Evolutionary conservation across 2,888 invertebrate genomes (phyloP), one percentile per base, ranked within the genome.

Genomic region (Caenorhabditis sinica): DNA sequence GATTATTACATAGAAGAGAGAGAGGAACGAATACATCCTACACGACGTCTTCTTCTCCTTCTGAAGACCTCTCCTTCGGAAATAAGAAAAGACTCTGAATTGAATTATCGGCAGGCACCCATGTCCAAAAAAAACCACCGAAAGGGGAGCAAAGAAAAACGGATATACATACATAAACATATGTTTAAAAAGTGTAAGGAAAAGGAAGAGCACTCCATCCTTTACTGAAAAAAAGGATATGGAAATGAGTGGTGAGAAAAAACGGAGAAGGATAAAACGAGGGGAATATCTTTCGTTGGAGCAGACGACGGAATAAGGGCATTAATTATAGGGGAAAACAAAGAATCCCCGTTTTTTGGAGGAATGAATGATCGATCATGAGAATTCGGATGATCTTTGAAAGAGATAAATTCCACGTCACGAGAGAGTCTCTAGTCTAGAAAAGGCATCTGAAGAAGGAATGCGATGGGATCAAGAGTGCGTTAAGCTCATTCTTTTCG

Each of bases 161-260:
- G 61, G 51, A 68, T 68, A 61, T 33, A 58, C 45, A 72, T 61
- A 71, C 66, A 66, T 73, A 73, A 73, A 81, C 66, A 81, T 60
- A 81, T 66, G 60, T 58, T 61, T 60, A 58, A 61, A 61, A 40
- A 68, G 33, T 36, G 45, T 20, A 49, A 23, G 45, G 60, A 23
- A 58, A 51, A 36, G 36, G 49, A 51, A 36, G 23, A 53, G 36
- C n/a, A 13, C n/a, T n/a, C n/a, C n/a, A n/a, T n/a, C n/a, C n/a
- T n/a, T 13, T 15, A 30, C 45, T 2, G 28, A 60, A 30, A 43
- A 61, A 74, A 73, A 49, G 56, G 61, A 71, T 61, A 79, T 61
- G 71, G 71, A 79, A 56, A 63, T 71, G 71, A 72, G 43, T 49
- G 30, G 23, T n/a, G n/a, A n/a, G 33, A 36, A 43, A 66, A 51